Evolutionary conservation across 30 jellyfish, hydroid and myxozoan genomes (phyloP).

Genomic region (Aurelia aurita): DNA sequence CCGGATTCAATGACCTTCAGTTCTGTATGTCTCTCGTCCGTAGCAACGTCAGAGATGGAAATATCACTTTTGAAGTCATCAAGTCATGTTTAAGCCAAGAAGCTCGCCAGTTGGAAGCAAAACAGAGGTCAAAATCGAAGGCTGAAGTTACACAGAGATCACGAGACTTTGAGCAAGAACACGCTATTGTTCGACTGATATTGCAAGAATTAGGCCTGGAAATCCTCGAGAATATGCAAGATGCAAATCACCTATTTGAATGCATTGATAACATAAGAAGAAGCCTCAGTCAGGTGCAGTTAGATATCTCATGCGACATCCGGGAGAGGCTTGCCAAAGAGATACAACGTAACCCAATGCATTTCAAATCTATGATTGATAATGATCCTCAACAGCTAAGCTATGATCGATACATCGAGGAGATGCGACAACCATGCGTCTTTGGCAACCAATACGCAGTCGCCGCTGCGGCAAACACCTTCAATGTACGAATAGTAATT

Average conservation of each 20-base stretch:
- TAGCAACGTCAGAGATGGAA: slow-evolving; percentile 82
- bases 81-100: slow-evolving; percentile 61
- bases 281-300: slow-evolving; percentile 42
- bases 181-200: slow-evolving; percentile 60
- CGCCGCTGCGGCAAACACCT: slow-evolving; percentile 80
- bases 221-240: slow-evolving; percentile 48
- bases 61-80: slow-evolving; percentile 59
- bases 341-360: slow-evolving; percentile 71
- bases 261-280: slow-evolving; percentile 63
- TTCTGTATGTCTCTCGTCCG: slow-evolving; percentile 75
- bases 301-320: slow-evolving; percentile 37
- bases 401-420: slow-evolving; percentile 50
- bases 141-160: slow-evolving; percentile 21
- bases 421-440: slow-evolving; percentile 47
- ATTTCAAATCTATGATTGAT: slow-evolving; percentile 63
- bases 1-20: slow-evolving; percentile 73
- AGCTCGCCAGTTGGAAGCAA: slow-evolving; percentile 56
- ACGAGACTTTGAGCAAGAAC: slow-evolving; percentile 71
- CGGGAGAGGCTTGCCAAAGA: slow-evolving; percentile 71
- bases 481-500: slow-evolving; percentile 52
- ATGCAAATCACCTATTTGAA: slow-evolving; percentile 61
- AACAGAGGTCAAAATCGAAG: neutral
- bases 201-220: slow-evolving; percentile 72
- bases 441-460: slow-evolving; percentile 78
- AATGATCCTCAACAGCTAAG: slow-evolving; percentile 41